phyloP scores from a whole-genome alignment of 2,113 vertebrate species.

The Tetraodon nigroviridis region DNA sequence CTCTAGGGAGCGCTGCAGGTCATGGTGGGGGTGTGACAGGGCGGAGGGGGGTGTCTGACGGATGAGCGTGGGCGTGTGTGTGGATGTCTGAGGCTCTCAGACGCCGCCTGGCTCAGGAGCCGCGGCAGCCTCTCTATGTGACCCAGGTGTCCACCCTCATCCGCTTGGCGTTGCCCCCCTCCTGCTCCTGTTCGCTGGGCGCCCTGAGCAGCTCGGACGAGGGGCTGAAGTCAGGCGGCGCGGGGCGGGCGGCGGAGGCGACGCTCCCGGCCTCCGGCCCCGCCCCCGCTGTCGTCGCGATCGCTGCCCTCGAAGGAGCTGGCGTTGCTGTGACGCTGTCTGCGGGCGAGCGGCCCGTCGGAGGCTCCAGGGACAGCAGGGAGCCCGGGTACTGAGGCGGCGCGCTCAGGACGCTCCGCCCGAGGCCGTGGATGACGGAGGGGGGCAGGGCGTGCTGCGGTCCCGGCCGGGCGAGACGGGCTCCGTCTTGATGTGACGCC shows the following conservation, averaged over 20 bases:
- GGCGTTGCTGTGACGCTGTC: slow-evolving; percentile 91
- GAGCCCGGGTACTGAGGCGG: slow-evolving; percentile 77
- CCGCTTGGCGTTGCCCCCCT: slow-evolving; percentile 86
- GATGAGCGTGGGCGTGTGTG: slow-evolving; percentile 41
- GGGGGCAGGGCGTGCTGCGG: slow-evolving; percentile 82
- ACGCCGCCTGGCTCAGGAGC: not conserved
- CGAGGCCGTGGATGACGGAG: slow-evolving; percentile 63
- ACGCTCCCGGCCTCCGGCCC: slow-evolving; percentile 65
- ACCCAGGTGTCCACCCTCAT: slow-evolving; percentile 94
- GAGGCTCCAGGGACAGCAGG: slow-evolving; percentile 81
- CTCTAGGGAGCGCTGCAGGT: slow-evolving; percentile 38
- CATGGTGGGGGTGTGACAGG: slow-evolving; percentile 56
- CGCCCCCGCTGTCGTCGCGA: slow-evolving; percentile 78
- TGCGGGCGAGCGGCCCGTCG: slow-evolving; percentile 82
- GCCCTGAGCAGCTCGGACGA: slow-evolving; percentile 81
- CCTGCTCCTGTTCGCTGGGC: slow-evolving; percentile 79
- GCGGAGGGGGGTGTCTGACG: slow-evolving; percentile 41
- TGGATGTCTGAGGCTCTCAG: slow-evolving; percentile 21
- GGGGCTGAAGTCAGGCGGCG: slow-evolving; percentile 78
- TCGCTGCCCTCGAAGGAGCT: slow-evolving; percentile 91
- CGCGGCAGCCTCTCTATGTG: slow-evolving; percentile 73
- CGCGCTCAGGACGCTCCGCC: slow-evolving; percentile 56
- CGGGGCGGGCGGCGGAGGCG: slow-evolving; percentile 60
- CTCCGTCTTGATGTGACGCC: slow-evolving; percentile 94
- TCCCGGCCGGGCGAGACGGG: slow-evolving; percentile 91